Base-by-base conservation (phyloP, 2,888 invertebrate genomes). In the Rosalia funebris region DNA sequence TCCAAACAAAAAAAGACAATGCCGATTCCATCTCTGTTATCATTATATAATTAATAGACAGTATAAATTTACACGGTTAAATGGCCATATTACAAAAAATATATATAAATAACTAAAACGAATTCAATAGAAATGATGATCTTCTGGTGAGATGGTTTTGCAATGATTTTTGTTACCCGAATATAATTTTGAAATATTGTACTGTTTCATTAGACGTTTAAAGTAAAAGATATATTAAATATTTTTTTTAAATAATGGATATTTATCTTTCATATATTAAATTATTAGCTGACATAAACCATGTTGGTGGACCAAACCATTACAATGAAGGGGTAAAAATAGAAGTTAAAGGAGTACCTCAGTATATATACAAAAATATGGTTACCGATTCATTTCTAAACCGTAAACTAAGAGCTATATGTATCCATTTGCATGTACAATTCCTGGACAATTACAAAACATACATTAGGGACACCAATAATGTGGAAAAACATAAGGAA, bases 1-100 rank as follows among this genome's bases (percentile, higher is more conserved):
- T 59, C 41, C 44, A 65, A 65, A 62, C 45, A 69, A 68, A 67
- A 63, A 68, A 60, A 66, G 50, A 63, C 44, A 63, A 58, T 65
- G 59, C 68, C 65, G 63, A 65, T 57, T 68, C 55, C 57, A 57
- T 56, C 55, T 54, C 47, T 52, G 42, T 53, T 31, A 47, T 55
- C 37, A 55, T 31, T 56, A 50, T 50, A 56, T 60, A 48, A 60
- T 39, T 31, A 50, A 36, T 19, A 48, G 37, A 36, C 9, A 37
- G 20, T 39, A 39, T 39, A 39, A 50, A 39, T 50, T 50, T 39
- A 14, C 12, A 39, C 39, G 39, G 9, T 20, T 15, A 39, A 50
- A 15, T 50, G 50, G 36, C 2, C 20, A 19, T 50, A 39, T 20
- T 50, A 39, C 39, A 50, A 37, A 39, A 39, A 50, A 37, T 25